A percentile compares a stretch with the other conserved stretches of the same genome.
Evolutionary conservation across 2,797 vertebrate species (phyloP).

Genomic region (Sus cebifrons): DNA sequence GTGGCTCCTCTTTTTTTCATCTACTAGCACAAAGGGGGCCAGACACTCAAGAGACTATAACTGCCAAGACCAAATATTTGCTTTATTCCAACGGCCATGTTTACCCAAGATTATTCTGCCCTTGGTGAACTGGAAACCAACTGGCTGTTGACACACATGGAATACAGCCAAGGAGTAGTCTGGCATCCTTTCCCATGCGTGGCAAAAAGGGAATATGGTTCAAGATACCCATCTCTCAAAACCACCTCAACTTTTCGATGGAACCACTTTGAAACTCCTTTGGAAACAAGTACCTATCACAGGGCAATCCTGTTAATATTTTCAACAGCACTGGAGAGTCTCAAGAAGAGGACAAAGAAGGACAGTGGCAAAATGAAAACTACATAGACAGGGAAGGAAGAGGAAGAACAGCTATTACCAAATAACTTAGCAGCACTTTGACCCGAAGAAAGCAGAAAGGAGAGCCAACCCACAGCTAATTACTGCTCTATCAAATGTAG

Average conservation of each 20-base stretch:
- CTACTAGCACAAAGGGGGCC: neutral
- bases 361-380: neutral
- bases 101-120: constrained; percentile 78
- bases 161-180: constrained; percentile 44
- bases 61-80: constrained; percentile 82
- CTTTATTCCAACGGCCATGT: constrained; percentile 80
- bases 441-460: constrained; percentile 1
- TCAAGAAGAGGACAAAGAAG: neutral
- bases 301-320: neutral
- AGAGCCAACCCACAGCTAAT: neutral
- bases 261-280: neutral
- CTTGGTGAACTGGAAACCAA: constrained; percentile 75
- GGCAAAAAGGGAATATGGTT: neutral
- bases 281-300: neutral
- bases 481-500: neutral
- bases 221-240: constrained; percentile 11
- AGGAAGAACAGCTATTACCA: neutral
- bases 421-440: neutral
- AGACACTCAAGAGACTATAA: constrained; percentile 41
- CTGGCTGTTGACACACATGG: constrained; percentile 70
- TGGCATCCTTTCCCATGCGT: constrained; percentile 5
- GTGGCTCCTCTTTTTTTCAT: neutral
- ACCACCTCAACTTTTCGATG: neutral
- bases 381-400: neutral
- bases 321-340: neutral